A percentile compares a stretch with the other conserved stretches of the same genome.
Evolutionary conservation across 1,140 invertebrate species (phyloP).

Genomic region (Drosophila funebris): DNA sequence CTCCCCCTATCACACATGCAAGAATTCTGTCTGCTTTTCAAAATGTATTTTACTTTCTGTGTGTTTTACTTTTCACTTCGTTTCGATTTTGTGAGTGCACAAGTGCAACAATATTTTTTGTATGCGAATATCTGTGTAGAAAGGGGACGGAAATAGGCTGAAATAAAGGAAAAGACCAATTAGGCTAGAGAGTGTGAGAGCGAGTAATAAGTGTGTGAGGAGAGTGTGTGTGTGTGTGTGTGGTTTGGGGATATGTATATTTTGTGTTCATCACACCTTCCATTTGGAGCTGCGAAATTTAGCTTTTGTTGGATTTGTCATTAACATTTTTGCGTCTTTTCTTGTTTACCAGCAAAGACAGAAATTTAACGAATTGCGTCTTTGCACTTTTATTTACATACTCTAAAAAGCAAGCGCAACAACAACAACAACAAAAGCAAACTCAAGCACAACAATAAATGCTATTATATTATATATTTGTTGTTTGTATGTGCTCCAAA

Average conservation of each 20-base stretch:
- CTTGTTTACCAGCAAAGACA: constrained; percentile 46
- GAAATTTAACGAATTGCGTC: constrained; percentile 59
- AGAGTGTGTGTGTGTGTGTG: not conserved
- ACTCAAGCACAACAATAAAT: constrained; percentile 41
- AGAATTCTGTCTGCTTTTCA: constrained; percentile 34
- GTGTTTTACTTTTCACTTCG: constrained; percentile 31
- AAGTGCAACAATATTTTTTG: constrained; percentile 35
- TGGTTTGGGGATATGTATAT: no score
- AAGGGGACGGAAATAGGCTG: not conserved
- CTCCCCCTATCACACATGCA: not conserved
- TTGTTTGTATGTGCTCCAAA: constrained; percentile 32
- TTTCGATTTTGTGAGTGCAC: constrained; percentile 19
- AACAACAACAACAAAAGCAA: constrained; percentile 37
- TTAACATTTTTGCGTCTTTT: constrained; percentile 36
- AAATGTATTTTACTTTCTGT: constrained; percentile 57
- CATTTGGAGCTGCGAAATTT: constrained; percentile 17
- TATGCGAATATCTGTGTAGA: constrained; percentile 27
- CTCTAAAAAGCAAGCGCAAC: constrained; percentile 32
- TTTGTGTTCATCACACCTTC: not conserved
- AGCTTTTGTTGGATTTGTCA: constrained; percentile 29
- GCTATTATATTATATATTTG: not conserved
- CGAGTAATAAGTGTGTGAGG: no score
- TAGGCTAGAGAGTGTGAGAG: not conserved
- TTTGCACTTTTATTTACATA: constrained; percentile 62
- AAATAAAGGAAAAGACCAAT: constrained; percentile 1